Evolutionary conservation across 2,113 vertebrate species (phyloP).

Genomic region (Junco hyemalis): DNA sequence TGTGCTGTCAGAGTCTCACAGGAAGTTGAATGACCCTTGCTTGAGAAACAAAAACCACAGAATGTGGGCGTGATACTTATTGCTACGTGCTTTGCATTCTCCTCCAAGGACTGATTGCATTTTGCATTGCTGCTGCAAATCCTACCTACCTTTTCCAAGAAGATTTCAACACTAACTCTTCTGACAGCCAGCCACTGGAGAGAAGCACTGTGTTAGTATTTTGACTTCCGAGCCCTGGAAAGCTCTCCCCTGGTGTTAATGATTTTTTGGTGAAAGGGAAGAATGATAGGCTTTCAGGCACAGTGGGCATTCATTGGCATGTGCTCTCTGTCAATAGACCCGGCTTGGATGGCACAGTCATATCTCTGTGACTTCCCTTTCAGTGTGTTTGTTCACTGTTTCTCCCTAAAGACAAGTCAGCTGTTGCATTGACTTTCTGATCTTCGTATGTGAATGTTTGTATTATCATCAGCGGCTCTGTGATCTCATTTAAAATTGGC

Average conservation of each 20-base stretch:
- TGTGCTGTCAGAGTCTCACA: neutral
- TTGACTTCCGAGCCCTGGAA: neutral
- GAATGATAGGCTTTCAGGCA: neutral
- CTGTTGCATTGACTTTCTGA: neutral
- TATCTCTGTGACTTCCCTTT: neutral
- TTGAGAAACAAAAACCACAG: constrained; percentile 30
- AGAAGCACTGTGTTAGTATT: neutral
- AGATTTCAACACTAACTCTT: neutral
- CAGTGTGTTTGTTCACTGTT: neutral
- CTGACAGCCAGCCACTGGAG: neutral
- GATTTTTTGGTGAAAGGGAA: neutral
- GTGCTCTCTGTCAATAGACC: neutral
- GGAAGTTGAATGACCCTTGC: constrained; percentile 19
- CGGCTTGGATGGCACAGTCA: neutral
- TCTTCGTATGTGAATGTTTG: neutral
- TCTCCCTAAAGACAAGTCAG: neutral
- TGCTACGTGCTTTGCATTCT: constrained; percentile 19
- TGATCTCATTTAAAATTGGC: neutral
- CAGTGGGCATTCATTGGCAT: neutral
- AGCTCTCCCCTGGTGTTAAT: neutral
- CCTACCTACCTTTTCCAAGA: neutral
- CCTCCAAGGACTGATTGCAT: neutral
- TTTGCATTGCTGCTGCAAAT: neutral
- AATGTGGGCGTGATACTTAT: constrained; percentile 27
- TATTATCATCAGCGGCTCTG: neutral